Conservation (phyloP, 2,113 vertebrate species). For the Myrmophylax atrothorax region DNA sequence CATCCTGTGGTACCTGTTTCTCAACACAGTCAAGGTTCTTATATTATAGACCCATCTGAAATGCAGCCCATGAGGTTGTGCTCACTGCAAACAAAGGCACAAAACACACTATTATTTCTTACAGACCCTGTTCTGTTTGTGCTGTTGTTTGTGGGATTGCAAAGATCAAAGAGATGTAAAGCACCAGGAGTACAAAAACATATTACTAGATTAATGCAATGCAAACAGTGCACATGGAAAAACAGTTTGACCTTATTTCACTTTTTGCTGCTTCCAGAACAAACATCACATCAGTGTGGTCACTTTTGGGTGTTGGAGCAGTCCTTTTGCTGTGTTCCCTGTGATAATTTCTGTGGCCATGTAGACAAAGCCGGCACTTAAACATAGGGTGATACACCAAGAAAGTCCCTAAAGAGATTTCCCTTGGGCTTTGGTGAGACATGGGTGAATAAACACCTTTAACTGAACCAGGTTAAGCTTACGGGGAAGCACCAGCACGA, state of each 20-base stretch:
- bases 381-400: accelerated
- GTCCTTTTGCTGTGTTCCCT: not conserved
- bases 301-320: not conserved
- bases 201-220: not conserved
- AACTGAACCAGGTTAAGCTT: not conserved
- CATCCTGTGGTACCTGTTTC: not conserved
- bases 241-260: not conserved
- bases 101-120: not conserved
- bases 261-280: not conserved
- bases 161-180: conserved; percentile 8
- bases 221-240: not conserved
- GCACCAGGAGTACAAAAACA: accelerated
- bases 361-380: not conserved
- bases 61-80: accelerated
- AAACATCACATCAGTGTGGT: not conserved
- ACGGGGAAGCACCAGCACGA: accelerated
- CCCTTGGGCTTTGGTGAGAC: not conserved
- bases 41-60: not conserved
- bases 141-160: not conserved
- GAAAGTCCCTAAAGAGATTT: not conserved
- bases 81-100: not conserved
- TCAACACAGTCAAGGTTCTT: not conserved
- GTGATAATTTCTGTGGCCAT: accelerated
- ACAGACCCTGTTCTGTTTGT: not conserved
- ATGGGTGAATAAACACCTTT: not conserved